Evolutionary conservation across 1,140 invertebrate genomes (phyloP), one percentile per base, ranked within the genome.

Genomic region (Diachasma alloeum): DNA sequence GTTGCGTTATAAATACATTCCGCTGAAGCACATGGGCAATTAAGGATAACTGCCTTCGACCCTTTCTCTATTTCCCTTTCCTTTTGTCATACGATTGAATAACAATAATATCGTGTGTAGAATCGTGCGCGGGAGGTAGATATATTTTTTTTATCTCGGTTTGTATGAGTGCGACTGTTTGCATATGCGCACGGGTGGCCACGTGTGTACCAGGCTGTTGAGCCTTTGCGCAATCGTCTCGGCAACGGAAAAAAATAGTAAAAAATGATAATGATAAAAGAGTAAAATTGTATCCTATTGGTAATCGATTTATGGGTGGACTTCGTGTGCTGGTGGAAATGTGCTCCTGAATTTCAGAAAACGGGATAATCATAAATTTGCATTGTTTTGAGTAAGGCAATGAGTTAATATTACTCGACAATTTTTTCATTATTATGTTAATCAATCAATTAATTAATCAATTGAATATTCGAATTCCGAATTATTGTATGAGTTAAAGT

Each of bases 61-160:
- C 59, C 59, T 63, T 63, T 63, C 59, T 63, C 59, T 63, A 63
- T 31, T 63, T 63, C 59, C 59, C 59, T 63, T 63, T 63, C 59
- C 59, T 63, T 63, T 63, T 56, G 48, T 56, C 48, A 42, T 42
- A 42, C 39, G 39, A 42, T 42, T 42, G 39, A 42, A 42, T 42
- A 11, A 42, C 9, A 42, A 42, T 42, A 42, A 42, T 42, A 13
- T 13, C 39, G 13, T 42, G 39, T 42, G 39, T 13, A 63, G 8
- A 59, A 59, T 17, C 22, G 24, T 24, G 22, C 24, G 59, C 24
- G 59, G 59, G 59, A 26, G 59, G 59, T 63, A 11, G 9, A 63
- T 63, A 31, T 63, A 63, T 15, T 63, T 15, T 63, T 15, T 63
- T 63, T 63, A 24, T 63, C 22, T 13, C 4, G 13, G 11, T 8